These are phyloP conservation scores for Saturnia pavonia DNA, from an alignment of 2,888 invertebrate species.

Conservation along the genomic window DNA sequence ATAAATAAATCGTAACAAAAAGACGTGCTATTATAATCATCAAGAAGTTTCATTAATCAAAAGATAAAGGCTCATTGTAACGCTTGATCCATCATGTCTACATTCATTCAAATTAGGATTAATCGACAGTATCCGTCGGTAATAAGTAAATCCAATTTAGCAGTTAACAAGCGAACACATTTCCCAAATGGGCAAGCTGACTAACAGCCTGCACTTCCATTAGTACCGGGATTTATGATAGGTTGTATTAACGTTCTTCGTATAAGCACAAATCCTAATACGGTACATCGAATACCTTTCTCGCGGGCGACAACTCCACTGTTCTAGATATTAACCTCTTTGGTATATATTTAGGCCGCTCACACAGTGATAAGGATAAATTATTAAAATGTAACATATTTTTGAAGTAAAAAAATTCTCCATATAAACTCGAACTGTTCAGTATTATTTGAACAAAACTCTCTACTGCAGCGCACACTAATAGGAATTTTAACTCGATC, in stretches of 20 bases:
- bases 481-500: no score
- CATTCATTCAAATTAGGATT: no score
- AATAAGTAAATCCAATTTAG: slow-evolving; percentile 8
- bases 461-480: no score
- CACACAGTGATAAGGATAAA: not conserved
- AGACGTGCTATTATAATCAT: no score
- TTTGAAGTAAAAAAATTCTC: no score
- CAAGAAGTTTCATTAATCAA: no score
- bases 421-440: no score
- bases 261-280: slow-evolving; percentile 13
- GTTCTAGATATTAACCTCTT: not conserved
- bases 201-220: slow-evolving; percentile 14
- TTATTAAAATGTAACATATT: not conserved
- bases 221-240: slow-evolving; percentile 10
- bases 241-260: slow-evolving; percentile 1
- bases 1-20: no score
- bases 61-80: no score
- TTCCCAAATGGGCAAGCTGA: not conserved
- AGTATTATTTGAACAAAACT: no score
- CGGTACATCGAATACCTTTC: slow-evolving; percentile 11
- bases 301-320: slow-evolving; percentile 5
- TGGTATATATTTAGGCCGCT: not conserved
- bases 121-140: not conserved
- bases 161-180: not conserved
- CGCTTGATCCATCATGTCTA: no score